Base-by-base conservation (phyloP, 1,140 invertebrate genomes). In the Eumaeus atala region DNA sequence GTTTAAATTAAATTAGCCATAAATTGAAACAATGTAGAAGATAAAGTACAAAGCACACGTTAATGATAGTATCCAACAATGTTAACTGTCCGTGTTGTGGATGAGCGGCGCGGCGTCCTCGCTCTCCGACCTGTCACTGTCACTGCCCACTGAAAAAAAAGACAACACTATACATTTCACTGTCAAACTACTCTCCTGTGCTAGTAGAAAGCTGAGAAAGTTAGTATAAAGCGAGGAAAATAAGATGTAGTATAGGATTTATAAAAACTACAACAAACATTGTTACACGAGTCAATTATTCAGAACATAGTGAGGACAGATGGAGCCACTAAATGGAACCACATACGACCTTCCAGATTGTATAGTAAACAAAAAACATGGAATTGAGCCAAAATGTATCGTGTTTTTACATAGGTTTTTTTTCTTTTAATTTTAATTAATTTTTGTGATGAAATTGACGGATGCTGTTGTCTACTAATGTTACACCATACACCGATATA, bases 101-200 rank as follows among this genome's bases (percentile, higher is more conserved):
- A 82, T 51, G 7, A 84, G 59, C 0, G 81, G 79, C 35, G 67
- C 67, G 0, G 62, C 40, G 44, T 84, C 81, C 52, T 84, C 81
- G 0, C 58, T 21, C 10, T 84, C 81, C 0, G 77, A 81, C 37
- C 66, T 73, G 28, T 83, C 79, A 52, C 74, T 79, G 54, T 81
- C 79, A 70, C 72, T 81, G 61, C 69, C 53, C 66, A 64, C 81
- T 84, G 76, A 9, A 77, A 77, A 61, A 60, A 74, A 77, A 64
- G 51, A 58, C 21, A 14, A 3, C 14, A 12, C 10, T 14, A 12
- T 17, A 16, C 17, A 47, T 9, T 14, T 47, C 12, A 16, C 14
- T 16, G 12, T 17, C 42, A 16, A 56, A 18, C 21, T n/a, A 37
- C 11, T 2, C 9, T 37, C 11, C 3, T 9, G 9, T 44, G 17